phyloP scores from a whole-genome alignment of 2,113 vertebrate species.

The Rhinopithecus roxellana region DNA sequence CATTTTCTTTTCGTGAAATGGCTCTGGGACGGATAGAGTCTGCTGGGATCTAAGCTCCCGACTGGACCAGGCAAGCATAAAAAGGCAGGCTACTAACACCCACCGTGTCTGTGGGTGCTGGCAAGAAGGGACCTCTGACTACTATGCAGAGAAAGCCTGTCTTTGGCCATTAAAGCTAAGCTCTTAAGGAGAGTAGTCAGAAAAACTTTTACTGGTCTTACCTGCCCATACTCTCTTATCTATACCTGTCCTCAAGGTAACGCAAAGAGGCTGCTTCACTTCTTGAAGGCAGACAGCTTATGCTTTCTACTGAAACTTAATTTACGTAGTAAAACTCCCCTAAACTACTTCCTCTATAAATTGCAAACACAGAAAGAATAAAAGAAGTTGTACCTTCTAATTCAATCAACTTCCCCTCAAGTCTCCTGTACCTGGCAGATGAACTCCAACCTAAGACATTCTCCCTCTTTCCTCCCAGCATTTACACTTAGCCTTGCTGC shows the following conservation, averaged over 20 bases:
- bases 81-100: not conserved
- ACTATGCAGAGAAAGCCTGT: not conserved
- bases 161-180: not conserved
- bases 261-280: not conserved
- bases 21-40: not conserved
- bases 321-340: not conserved
- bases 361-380: not conserved
- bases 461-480: not conserved
- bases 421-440: not conserved
- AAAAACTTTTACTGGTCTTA: not conserved
- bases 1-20: not conserved
- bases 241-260: not conserved
- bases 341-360: not conserved
- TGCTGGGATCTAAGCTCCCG: not conserved
- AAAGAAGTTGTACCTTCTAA: not conserved
- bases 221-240: not conserved
- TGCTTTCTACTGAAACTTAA: not conserved
- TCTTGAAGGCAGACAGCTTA: not conserved
- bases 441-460: not conserved
- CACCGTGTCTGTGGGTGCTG: not conserved
- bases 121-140: not conserved
- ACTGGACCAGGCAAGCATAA: not conserved
- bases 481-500: not conserved
- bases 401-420: not conserved
- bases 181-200: not conserved